Base-by-base conservation (phyloP, 2,113 vertebrate genomes). In the Tautogolabrus adspersus region DNA sequence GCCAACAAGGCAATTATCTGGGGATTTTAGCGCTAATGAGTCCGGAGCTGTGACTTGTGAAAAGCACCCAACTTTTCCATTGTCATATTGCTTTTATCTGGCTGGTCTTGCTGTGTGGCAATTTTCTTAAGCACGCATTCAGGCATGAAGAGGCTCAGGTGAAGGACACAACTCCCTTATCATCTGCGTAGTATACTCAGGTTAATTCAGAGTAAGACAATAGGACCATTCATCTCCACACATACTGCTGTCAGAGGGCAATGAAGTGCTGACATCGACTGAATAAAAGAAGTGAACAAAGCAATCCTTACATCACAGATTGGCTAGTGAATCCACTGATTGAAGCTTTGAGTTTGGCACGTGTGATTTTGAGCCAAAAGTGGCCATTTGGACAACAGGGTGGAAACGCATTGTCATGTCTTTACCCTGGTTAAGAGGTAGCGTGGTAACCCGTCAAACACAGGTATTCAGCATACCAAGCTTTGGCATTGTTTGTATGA, bases 141-240 rank as follows among this genome's bases (percentile, higher is more conserved):
- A 16, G 44, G 63, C 23, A 10, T 58, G n/a, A 10, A 44, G 23
- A 18, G 11, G 23, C 52, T 60, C 61, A 65, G 58, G 77, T 80
- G 85, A 86, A 88, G 76, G 81, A 81, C 30, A 34, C 26, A 26
- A 26, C 26, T n/a, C n/a, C 26, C 30, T 34, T 6, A 34, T 34
- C 3, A 34, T 34, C 30, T 46, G 61, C 47, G 7, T 62, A 77
- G 40, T 26, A 49, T 38, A 46, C 71, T 30, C 26, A 55, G 2
- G 46, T 21, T 58, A 56, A 63, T 37, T 64, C 57, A 52, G 42
- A 76, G 60, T 57, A 59, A 71, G 74, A 63, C 46, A 55, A 23
- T 10, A 54, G 44, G 47, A 69, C 63, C 56, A 87, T 87, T 73
- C 62, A 76, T 80, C 71, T 79, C 51, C 6, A 22, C 30, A 6